A percentile compares a stretch with the other conserved stretches of the same genome.
Evolutionary conservation across 1,140 invertebrate species (phyloP).

Genomic region (Penaeus chinensis): DNA sequence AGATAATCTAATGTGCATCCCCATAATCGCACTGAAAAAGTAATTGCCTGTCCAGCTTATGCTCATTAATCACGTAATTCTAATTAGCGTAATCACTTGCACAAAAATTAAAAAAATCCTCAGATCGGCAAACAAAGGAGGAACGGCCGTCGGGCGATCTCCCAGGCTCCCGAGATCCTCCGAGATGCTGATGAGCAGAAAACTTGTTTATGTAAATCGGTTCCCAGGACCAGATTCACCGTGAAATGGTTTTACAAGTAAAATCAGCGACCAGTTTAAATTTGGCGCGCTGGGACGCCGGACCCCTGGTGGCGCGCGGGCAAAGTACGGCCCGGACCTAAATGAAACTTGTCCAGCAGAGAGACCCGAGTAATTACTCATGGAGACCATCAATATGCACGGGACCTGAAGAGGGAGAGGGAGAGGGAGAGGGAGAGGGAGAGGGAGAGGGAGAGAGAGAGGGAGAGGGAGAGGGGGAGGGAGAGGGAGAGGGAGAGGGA

Average conservation of each 20-base stretch:
- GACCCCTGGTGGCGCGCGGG: conserved; percentile 21
- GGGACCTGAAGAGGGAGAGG: background rate
- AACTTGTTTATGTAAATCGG: conserved; percentile 37
- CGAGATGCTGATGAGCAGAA: conserved; percentile 22
- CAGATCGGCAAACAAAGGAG: too few species aligned
- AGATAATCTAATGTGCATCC: too few species aligned
- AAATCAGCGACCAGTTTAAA: conserved; percentile 34
- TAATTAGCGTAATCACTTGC: too few species aligned
- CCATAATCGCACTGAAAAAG: too few species aligned
- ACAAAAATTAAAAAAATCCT: too few species aligned
- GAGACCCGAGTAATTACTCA: conserved; percentile 25
- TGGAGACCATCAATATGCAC: conserved; percentile 26
- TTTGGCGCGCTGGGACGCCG: conserved; percentile 31
- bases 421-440: too few species aligned
- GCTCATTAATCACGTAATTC: too few species aligned
- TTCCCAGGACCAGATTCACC: conserved; percentile 13
- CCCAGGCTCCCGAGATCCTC: background rate
- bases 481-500: too few species aligned
- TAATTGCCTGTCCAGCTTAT: too few species aligned
- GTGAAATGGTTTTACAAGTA: conserved; percentile 38
- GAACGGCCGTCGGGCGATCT: too few species aligned
- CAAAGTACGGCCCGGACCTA: conserved; percentile 3
- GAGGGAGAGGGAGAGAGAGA: too few species aligned
- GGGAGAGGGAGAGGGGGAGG: too few species aligned
- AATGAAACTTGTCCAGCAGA: conserved; percentile 22